A percentile compares a stretch with the other conserved stretches of the same genome.
These are phyloP conservation scores for Tauraco hartlaubi DNA, from an alignment of 2,797 vertebrate species.

Conservation along the genomic window DNA sequence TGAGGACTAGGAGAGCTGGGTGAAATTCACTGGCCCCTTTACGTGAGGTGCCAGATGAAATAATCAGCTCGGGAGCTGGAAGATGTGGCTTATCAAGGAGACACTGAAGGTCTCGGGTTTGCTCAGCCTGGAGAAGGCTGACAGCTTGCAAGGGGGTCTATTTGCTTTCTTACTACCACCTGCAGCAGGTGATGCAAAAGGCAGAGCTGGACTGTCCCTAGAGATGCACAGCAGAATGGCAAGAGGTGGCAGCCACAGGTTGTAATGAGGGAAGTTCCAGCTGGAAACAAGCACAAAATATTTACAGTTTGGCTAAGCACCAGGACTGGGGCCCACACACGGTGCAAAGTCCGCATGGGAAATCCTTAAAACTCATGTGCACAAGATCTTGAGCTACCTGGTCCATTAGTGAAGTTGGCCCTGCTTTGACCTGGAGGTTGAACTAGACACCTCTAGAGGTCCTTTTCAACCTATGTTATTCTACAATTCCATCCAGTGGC, in stretches of 20 bases:
- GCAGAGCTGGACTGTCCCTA: not conserved
- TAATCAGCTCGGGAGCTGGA: not conserved
- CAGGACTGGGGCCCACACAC: too few species aligned
- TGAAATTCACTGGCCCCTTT: not conserved
- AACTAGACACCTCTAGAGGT: not conserved
- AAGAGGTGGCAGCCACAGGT: not conserved
- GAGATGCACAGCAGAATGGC: not conserved
- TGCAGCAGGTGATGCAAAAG: not conserved
- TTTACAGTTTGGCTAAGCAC: not conserved
- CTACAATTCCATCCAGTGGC: not conserved
- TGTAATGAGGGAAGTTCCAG: not conserved
- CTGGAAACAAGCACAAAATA: not conserved
- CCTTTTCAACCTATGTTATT: not conserved
- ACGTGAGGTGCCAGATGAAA: not conserved
- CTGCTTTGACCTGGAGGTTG: not conserved
- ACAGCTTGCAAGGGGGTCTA: fast-evolving
- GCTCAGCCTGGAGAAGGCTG: not conserved
- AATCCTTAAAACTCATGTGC: fast-evolving
- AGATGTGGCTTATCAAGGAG: not conserved
- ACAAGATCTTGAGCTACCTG: fast-evolving
- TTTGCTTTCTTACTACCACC: not conserved
- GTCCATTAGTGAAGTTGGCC: not conserved
- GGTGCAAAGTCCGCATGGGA: not conserved
- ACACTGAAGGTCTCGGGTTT: not conserved
- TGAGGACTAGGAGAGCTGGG: not conserved